Conservation (phyloP, 2,888 invertebrate genomes). For the Apodemia zela region DNA sequence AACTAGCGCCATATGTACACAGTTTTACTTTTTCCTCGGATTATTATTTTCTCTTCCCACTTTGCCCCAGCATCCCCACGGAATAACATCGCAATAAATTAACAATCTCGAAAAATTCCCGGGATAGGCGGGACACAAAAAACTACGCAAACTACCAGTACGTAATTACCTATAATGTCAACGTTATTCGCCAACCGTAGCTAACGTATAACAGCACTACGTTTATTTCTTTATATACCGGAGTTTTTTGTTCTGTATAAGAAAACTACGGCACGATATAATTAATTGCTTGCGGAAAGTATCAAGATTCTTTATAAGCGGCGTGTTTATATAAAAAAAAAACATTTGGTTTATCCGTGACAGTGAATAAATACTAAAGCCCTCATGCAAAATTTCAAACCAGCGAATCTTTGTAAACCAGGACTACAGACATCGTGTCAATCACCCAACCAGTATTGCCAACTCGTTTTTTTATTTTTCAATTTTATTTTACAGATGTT, state of each 20-base stretch:
- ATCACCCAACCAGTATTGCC: no score
- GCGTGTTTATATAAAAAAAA: no score
- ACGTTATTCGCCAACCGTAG: slow-evolving; percentile 10
- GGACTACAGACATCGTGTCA: no score
- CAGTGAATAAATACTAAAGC: no score
- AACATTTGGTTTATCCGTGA: no score
- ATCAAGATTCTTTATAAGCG: no score
- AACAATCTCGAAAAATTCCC: slow-evolving; percentile 35
- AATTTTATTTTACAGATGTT: no score
- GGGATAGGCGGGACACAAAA: not conserved
- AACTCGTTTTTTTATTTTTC: no score
- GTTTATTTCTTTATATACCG: not conserved
- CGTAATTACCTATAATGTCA: slow-evolving; percentile 14
- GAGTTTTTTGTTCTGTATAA: not conserved
- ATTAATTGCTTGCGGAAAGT: no score
- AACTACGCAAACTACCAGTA: slow-evolving; percentile 14
- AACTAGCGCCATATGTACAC: not conserved
- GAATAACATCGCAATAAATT: slow-evolving; percentile 49
- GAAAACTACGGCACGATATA: no score
- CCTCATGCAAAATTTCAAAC: no score
- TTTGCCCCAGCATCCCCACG: slow-evolving; percentile 25
- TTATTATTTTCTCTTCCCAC: slow-evolving; percentile 29
- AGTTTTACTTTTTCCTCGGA: slow-evolving; percentile 25
- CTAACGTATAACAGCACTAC: slow-evolving; percentile 5
- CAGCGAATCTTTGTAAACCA: no score